Conservation (phyloP, 2,888 invertebrate species). For the Ferdinandea cuprea region DNA sequence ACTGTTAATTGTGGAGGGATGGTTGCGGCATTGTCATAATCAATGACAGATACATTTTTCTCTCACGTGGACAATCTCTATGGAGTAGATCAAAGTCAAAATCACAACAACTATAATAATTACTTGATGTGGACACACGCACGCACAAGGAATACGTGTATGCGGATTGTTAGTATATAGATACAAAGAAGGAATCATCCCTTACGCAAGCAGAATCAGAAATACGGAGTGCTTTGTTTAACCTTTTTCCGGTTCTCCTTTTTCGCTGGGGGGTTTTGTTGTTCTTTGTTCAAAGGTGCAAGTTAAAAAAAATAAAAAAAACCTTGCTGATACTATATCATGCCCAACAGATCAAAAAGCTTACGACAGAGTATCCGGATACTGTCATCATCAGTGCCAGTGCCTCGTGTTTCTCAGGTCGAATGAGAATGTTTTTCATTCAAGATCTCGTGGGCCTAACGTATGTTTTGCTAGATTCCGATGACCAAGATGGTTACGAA, state of each 20-base stretch:
- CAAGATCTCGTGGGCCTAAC: conserved; percentile 38
- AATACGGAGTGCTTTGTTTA: background rate
- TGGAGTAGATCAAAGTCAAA: conserved; percentile 22
- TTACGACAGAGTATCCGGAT: background rate
- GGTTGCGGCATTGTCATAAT: conserved; percentile 41
- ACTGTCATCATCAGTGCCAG: background rate
- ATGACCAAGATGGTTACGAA: conserved; percentile 17
- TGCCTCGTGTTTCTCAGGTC: conserved; percentile 20
- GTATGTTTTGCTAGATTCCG: conserved; percentile 5
- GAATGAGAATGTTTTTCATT: conserved; percentile 4
- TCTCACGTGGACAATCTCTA: conserved; percentile 62
- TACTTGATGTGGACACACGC: conserved; percentile 14
- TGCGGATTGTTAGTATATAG: conserved; percentile 5
- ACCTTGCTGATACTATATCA: background rate
- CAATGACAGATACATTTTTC: conserved; percentile 52
- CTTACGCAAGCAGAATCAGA: conserved; percentile 37
- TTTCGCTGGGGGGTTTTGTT: background rate
- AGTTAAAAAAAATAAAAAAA: conserved; percentile 14
- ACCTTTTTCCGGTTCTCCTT: background rate
- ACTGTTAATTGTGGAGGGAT: background rate
- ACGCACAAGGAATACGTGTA: background rate
- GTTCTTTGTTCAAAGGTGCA: conserved; percentile 10
- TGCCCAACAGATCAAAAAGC: conserved; percentile 12
- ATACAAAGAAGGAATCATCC: conserved; percentile 20
- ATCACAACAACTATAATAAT: conserved; percentile 31